Percentiles rank a stretch among this genome's conserved stretches.
phyloP scores from a whole-genome alignment of 30 jellyfish, hydroid and myxozoan species.

The Rhopilema esculentum region DNA sequence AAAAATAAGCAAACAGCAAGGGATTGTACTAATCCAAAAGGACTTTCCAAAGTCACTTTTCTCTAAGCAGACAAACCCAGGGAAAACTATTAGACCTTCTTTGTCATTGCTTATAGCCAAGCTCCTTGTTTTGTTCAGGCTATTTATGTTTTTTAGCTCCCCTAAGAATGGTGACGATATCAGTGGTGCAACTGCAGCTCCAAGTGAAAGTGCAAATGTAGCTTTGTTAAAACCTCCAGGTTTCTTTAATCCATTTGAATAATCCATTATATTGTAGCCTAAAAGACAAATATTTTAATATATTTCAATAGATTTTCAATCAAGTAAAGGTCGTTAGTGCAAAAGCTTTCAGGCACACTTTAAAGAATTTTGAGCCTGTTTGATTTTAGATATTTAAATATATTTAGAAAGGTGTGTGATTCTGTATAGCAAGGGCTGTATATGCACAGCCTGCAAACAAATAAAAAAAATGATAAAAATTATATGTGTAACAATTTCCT shows the following conservation, averaged over 20 bases:
- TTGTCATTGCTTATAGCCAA: not conserved
- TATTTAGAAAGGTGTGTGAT: no score
- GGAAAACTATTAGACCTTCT: not conserved
- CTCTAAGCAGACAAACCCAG: slow-evolving; percentile 24
- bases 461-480: no score
- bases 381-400: no score
- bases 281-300: not conserved
- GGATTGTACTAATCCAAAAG: slow-evolving; percentile 16
- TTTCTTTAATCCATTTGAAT: slow-evolving; percentile 20
- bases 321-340: not conserved
- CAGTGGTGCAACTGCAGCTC: slow-evolving; percentile 61
- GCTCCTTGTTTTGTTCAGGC: not conserved
- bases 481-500: no score
- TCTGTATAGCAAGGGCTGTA: no score
- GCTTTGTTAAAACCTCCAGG: slow-evolving; percentile 34
- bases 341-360: not conserved
- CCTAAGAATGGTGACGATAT: slow-evolving; percentile 37
- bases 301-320: not conserved
- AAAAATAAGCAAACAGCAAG: slow-evolving; percentile 24
- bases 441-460: no score
- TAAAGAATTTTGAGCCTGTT: no score
- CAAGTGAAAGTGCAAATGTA: slow-evolving; percentile 48
- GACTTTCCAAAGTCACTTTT: slow-evolving; percentile 29
- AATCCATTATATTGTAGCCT: slow-evolving; percentile 56
- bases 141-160: not conserved